Percentiles rank a stretch among this genome's conserved stretches.
Evolutionary conservation across 2,113 vertebrate genomes (phyloP).

Genomic region (Poecile atricapillus): DNA sequence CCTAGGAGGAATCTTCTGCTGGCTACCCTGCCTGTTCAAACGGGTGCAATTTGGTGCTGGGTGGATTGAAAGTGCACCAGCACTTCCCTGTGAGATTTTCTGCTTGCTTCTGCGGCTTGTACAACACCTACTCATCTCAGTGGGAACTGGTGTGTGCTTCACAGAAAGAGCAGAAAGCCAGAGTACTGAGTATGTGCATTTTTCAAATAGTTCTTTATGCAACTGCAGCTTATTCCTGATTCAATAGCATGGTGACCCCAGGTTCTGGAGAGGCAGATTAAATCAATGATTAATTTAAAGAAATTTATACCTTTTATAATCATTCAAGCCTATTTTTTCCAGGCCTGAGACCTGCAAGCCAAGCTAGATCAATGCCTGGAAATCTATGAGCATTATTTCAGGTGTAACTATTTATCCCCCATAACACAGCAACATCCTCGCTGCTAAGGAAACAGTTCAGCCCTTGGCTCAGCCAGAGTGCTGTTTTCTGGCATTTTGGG

Average conservation of each 20-base stretch:
- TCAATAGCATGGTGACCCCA: neutral
- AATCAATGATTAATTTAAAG: conserved; percentile 30
- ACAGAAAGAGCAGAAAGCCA: neutral
- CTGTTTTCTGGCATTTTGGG: neutral
- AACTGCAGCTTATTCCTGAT: neutral
- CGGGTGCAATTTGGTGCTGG: neutral
- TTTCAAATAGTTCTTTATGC: neutral
- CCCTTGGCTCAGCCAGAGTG: neutral
- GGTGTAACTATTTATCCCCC: neutral
- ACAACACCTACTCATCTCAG: conserved; percentile 43
- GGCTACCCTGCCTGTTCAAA: rapidly evolving
- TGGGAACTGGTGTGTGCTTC: neutral
- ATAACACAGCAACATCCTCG: neutral
- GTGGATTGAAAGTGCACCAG: neutral
- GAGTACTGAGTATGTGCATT: neutral
- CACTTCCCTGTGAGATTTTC: neutral
- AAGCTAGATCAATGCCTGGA: neutral
- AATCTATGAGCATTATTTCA: neutral
- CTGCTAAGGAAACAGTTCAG: neutral
- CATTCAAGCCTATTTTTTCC: conserved; percentile 10
- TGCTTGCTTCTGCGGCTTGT: neutral
- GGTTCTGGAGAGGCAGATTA: neutral
- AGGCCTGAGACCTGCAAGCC: neutral
- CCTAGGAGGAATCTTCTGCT: rapidly evolving
- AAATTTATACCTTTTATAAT: conserved; percentile 18